phyloP scores from a whole-genome alignment of 2,113 vertebrate genomes.

The Lagopus leucura region DNA sequence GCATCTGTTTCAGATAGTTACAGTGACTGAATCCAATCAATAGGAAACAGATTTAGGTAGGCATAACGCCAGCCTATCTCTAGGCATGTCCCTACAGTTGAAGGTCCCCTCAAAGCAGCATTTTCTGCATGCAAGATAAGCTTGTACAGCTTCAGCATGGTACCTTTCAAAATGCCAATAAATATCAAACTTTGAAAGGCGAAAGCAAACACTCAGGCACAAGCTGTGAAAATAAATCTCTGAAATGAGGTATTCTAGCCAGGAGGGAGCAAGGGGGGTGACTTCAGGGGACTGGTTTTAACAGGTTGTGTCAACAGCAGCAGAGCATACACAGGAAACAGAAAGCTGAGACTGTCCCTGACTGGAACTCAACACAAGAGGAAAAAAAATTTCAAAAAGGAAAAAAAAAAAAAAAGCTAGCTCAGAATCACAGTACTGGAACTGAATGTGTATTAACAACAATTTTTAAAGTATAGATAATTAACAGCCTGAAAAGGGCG shows the following conservation, averaged over 20 bases:
- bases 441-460: background rate
- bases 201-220: conserved; percentile 30
- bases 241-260: conserved; percentile 7
- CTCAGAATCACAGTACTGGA: background rate
- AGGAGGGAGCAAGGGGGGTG: background rate
- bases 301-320: conserved; percentile 62
- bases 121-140: conserved; percentile 28
- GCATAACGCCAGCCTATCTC: background rate
- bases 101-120: background rate
- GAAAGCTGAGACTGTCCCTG: background rate
- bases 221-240: conserved; percentile 60
- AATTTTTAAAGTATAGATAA: background rate
- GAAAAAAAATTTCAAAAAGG: background rate
- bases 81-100: conserved; percentile 18
- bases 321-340: conserved; percentile 23
- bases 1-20: background rate
- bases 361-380: background rate
- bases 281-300: conserved; percentile 53
- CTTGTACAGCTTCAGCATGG: background rate
- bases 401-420: background rate
- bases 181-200: background rate
- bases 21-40: background rate
- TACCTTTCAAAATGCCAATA: conserved; percentile 8
- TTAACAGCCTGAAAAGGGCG: background rate
- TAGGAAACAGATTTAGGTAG: conserved; percentile 24